Conservation (phyloP, 2,113 vertebrate species). For the Sakesphorus luctuosus region DNA sequence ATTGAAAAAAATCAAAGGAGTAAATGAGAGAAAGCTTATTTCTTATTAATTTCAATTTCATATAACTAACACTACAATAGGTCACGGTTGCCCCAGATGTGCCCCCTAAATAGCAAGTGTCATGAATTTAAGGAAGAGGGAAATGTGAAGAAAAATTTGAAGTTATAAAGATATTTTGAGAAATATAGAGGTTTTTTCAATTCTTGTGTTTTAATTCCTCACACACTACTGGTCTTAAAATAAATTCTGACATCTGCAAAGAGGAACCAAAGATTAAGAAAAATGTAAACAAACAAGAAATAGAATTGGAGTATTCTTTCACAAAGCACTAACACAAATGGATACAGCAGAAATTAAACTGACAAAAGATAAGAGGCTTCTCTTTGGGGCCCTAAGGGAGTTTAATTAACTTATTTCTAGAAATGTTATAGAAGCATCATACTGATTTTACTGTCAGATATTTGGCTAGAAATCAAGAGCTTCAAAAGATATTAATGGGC, state of each 20-base stretch:
- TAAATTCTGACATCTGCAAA: not conserved
- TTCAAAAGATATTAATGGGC: constrained; percentile 28
- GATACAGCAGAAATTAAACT: constrained; percentile 51
- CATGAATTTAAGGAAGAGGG: not conserved
- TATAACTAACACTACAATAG: not conserved
- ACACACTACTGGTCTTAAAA: not conserved
- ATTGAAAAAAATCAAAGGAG: not conserved
- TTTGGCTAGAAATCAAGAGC: constrained; percentile 62
- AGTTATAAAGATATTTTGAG: not conserved
- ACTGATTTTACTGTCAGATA: constrained; percentile 46
- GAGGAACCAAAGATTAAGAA: not conserved
- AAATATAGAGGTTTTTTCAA: not conserved
- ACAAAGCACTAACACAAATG: not conserved
- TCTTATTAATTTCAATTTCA: not conserved
- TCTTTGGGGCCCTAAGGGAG: constrained; percentile 26
- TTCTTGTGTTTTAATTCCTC: not conserved
- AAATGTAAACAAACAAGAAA: not conserved
- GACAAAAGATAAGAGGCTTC: constrained; percentile 43
- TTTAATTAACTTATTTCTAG: constrained; percentile 50
- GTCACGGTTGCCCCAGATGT: not conserved
- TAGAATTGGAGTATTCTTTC: not conserved
- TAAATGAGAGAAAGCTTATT: not conserved
- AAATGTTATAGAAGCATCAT: constrained; percentile 9
- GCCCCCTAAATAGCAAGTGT: not conserved
- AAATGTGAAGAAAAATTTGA: not conserved